These are phyloP conservation scores for Cryptocheilus praepositus DNA, from an alignment of 2,888 invertebrate species.

Conservation along the genomic window DNA sequence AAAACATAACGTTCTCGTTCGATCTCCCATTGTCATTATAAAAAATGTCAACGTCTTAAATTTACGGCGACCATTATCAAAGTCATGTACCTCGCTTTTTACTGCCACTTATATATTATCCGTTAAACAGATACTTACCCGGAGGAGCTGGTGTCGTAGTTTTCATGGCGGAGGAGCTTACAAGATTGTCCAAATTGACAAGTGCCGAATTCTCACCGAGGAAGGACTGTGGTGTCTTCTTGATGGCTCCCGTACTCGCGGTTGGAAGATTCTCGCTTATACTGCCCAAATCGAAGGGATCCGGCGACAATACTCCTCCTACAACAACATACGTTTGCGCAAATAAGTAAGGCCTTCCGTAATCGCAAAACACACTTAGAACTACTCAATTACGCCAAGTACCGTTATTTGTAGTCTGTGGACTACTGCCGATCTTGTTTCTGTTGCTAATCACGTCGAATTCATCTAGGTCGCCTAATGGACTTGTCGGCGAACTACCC, in stretches of 20 bases:
- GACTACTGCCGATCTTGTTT: constrained; percentile 75
- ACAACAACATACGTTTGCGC: constrained; percentile 16
- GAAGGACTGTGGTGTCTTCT: constrained; percentile 96
- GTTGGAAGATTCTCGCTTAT: constrained; percentile 78
- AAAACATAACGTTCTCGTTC: too few species aligned
- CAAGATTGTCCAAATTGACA: constrained; percentile 98
- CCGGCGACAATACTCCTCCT: constrained; percentile 75
- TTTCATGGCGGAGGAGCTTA: constrained; percentile 78
- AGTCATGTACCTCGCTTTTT: too few species aligned
- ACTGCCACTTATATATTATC: too few species aligned
- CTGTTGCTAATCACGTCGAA: constrained; percentile 91
- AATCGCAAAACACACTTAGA: too few species aligned
- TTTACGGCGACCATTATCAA: too few species aligned
- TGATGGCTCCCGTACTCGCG: constrained; percentile 78
- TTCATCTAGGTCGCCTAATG: constrained; percentile 87
- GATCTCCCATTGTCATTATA: too few species aligned
- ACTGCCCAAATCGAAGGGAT: constrained; percentile 84
- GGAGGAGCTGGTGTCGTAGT: constrained; percentile 74
- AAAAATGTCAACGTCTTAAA: too few species aligned
- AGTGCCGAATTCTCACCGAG: constrained; percentile 97
- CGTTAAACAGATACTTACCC: constrained; percentile 68
- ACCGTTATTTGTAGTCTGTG: constrained; percentile 69
- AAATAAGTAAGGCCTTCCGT: neutral
- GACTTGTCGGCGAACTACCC: constrained; percentile 63
- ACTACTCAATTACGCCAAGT: constrained; percentile 15